These are phyloP conservation scores for Aramus guarauna DNA, from an alignment of 2,113 vertebrate genomes.

Conservation along the genomic window DNA sequence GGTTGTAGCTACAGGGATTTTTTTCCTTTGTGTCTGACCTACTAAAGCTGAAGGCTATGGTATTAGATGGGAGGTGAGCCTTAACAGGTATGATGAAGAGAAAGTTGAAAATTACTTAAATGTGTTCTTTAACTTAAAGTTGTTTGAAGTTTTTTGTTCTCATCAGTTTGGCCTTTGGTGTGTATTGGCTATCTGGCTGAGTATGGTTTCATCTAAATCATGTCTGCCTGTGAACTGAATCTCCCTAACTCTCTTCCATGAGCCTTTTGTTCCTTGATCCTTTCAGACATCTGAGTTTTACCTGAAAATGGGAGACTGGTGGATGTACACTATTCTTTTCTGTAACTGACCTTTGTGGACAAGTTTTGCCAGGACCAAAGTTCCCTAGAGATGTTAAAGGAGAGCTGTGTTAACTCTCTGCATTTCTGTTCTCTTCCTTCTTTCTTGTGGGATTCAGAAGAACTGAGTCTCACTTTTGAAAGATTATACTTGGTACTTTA, in stretches of 20 bases:
- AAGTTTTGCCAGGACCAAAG: not conserved
- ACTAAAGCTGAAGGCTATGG: not conserved
- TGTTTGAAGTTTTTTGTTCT: not conserved
- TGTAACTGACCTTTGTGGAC: not conserved
- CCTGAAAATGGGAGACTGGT: not conserved
- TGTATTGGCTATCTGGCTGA: not conserved
- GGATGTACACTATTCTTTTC: not conserved
- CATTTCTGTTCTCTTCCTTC: not conserved
- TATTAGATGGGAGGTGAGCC: not conserved
- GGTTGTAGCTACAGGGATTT: fast-evolving
- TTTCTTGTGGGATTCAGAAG: not conserved
- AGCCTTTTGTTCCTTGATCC: not conserved
- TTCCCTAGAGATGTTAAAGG: not conserved
- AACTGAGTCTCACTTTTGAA: not conserved
- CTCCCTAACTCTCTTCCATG: not conserved
- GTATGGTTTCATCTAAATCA: not conserved
- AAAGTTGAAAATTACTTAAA: not conserved
- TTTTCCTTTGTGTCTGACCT: not conserved
- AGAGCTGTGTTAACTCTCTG: not conserved
- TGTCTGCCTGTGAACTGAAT: not conserved
- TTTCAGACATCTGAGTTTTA: not conserved
- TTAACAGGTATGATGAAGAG: not conserved
- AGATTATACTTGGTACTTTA: not conserved
- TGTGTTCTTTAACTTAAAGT: not conserved
- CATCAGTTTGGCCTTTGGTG: not conserved